Conservation (phyloP, 2,888 invertebrate species). For the Caenorhabditis macrosperma region DNA sequence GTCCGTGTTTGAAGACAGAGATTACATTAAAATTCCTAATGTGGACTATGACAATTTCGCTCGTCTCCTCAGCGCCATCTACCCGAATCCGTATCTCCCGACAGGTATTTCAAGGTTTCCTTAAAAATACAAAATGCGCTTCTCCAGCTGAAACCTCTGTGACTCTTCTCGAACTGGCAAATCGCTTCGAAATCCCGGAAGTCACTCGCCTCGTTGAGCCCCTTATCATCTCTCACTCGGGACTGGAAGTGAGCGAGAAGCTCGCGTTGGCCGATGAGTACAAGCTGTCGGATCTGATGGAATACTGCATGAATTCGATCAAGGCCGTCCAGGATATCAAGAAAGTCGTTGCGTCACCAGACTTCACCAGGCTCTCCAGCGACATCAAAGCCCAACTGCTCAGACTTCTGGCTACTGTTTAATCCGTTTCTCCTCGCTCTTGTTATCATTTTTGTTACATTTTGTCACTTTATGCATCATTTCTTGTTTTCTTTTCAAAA, state of each 20-base stretch:
- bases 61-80: neutral
- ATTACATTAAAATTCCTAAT: too few species aligned
- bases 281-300: neutral
- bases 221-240: neutral
- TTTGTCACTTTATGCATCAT: neutral
- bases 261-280: neutral
- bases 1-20: neutral
- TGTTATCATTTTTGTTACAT: neutral
- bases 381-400: neutral
- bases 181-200: neutral
- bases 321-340: too few species aligned
- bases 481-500: neutral
- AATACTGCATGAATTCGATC: neutral
- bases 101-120: too few species aligned
- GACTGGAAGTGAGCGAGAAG: neutral
- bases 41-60: conserved; percentile 8
- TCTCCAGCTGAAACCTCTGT: neutral
- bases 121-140: too few species aligned
- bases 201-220: neutral
- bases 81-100: neutral
- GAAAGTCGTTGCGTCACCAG: too few species aligned
- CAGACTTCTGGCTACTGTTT: too few species aligned
- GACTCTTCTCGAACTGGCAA: neutral
- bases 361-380: neutral
- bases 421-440: too few species aligned